Evolutionary conservation across 1,140 invertebrate species (phyloP).

Genomic region (Homalodisca vitripennis): DNA sequence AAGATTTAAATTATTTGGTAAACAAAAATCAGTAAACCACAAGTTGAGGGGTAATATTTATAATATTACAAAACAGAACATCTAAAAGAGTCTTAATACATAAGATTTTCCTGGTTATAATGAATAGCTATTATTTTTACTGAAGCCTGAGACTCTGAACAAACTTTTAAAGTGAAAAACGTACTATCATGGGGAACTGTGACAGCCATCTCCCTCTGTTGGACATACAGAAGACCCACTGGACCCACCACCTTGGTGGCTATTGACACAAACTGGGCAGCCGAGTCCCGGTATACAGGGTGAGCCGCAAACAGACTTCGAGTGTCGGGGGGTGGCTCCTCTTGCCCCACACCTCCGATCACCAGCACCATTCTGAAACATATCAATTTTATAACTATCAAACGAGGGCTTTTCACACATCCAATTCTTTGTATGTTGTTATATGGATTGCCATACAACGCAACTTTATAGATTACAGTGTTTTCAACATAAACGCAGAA

Average conservation of each 20-base stretch:
- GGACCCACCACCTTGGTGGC: slow-evolving; percentile 78
- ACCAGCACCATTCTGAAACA: slow-evolving; percentile 75
- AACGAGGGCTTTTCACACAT: too few species aligned
- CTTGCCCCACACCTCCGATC: slow-evolving; percentile 80
- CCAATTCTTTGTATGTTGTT: too few species aligned
- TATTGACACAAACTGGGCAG: slow-evolving; percentile 71
- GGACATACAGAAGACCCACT: slow-evolving; percentile 83
- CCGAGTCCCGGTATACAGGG: slow-evolving; percentile 81
- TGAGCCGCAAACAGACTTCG: slow-evolving; percentile 73
- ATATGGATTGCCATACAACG: too few species aligned
- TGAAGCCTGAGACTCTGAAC: too few species aligned
- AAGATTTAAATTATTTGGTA: too few species aligned
- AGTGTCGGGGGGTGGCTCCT: slow-evolving; percentile 80
- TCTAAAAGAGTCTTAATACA: too few species aligned
- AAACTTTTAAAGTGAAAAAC: too few species aligned
- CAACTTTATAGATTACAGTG: too few species aligned
- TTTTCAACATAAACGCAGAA: too few species aligned
- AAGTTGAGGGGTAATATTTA: not conserved
- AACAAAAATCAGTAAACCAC: too few species aligned
- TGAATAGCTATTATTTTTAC: too few species aligned
- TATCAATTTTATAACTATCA: not conserved
- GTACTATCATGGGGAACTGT: slow-evolving; percentile 88
- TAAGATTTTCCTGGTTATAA: too few species aligned
- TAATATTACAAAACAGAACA: not conserved
- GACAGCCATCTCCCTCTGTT: slow-evolving; percentile 86